A percentile compares a stretch with the other conserved stretches of the same genome.
These are phyloP conservation scores for Sinelater perroti DNA, from an alignment of 2,888 invertebrate species.

Conservation along the genomic window DNA sequence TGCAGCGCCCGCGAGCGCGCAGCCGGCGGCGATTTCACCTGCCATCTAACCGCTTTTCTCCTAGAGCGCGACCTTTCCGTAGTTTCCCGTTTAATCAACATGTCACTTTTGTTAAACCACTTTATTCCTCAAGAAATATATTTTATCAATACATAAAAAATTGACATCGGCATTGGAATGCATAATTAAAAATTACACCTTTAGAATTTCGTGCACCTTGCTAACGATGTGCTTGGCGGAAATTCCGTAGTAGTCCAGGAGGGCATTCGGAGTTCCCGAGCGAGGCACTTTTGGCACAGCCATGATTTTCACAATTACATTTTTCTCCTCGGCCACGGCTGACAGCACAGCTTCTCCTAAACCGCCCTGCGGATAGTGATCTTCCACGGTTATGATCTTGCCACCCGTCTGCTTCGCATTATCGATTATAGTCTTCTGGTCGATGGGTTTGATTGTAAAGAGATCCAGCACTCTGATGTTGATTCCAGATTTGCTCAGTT, in stretches of 20 bases:
- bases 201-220: constrained; percentile 73
- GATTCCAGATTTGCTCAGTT: constrained; percentile 75
- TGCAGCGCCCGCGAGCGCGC: constrained; percentile 16
- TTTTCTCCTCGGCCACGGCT: constrained; percentile 76
- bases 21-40: constrained; percentile 10
- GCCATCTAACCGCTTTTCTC: constrained; percentile 20
- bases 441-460: constrained; percentile 96
- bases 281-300: constrained; percentile 87
- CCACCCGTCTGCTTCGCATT: constrained; percentile 84
- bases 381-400: constrained; percentile 91
- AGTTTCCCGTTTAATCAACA: not conserved
- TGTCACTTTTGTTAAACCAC: not conserved
- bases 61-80: constrained; percentile 2
- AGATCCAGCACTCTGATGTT: constrained; percentile 89
- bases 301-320: constrained; percentile 78
- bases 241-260: constrained; percentile 90
- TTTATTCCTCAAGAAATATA: constrained; percentile 13
- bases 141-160: constrained; percentile 9
- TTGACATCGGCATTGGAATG: constrained; percentile 11
- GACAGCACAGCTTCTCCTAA: constrained; percentile 94
- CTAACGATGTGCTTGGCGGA: constrained; percentile 80
- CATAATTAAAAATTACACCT: constrained; percentile 48
- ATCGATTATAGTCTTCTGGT: constrained; percentile 76
- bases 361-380: constrained; percentile 97
- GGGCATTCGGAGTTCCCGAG: constrained; percentile 87